A percentile compares a stretch with the other conserved stretches of the same genome.
Evolutionary conservation across 2,888 invertebrate genomes (phyloP).

Genomic region (Leucozona laternaria): DNA sequence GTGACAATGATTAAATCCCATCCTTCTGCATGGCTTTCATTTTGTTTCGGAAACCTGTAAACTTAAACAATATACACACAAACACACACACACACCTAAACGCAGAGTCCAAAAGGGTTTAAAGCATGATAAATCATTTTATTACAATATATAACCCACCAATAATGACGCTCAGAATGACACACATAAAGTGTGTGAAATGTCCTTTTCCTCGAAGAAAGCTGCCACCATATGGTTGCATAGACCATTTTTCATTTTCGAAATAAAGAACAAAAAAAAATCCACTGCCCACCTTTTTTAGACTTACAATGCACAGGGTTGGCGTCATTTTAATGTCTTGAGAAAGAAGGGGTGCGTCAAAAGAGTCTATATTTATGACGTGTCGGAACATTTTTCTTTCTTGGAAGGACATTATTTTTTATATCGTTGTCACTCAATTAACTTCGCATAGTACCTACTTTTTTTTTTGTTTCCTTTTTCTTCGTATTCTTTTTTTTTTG

Average conservation of each 20-base stretch:
- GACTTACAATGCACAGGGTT: not conserved
- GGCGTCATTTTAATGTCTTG: constrained; percentile 32
- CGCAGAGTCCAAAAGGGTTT: not conserved
- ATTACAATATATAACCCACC: constrained; percentile 49
- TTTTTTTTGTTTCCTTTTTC: not conserved
- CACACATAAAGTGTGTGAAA: constrained; percentile 48
- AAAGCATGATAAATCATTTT: constrained; percentile 70
- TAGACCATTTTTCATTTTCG: constrained; percentile 60
- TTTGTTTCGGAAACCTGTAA: constrained; percentile 31
- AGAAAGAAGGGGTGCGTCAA: constrained; percentile 16
- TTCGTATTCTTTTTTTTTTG: not conserved
- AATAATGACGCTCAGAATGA: constrained; percentile 56
- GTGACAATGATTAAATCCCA: constrained; percentile 52
- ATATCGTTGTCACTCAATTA: constrained; percentile 71
- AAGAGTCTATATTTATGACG: constrained; percentile 11
- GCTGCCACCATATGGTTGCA: constrained; percentile 64
- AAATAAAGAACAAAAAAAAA: not conserved
- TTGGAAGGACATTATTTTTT: constrained; percentile 54
- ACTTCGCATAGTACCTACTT: constrained; percentile 37
- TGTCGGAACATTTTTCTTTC: not conserved
- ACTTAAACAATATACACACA: not conserved
- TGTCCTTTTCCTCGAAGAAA: constrained; percentile 44
- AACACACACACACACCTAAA: not conserved
- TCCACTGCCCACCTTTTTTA: not conserved
- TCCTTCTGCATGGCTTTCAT: constrained; percentile 37